phyloP scores from a whole-genome alignment of 2,888 invertebrate species.

The Apamea crenata region DNA sequence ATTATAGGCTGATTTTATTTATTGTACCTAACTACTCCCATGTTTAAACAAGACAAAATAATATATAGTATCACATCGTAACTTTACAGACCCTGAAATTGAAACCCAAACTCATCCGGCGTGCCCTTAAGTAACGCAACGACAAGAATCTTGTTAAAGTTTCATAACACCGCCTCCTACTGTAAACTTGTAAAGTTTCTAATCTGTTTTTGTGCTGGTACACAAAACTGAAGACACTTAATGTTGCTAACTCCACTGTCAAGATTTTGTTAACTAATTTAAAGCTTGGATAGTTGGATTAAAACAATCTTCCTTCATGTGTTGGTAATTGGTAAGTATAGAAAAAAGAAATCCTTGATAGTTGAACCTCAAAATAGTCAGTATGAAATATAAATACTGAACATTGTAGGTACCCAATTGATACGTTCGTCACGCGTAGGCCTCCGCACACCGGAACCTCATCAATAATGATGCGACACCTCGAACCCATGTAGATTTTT shows the following conservation, averaged over 20 bases:
- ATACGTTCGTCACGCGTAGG: constrained; percentile 50
- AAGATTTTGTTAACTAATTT: constrained; percentile 33
- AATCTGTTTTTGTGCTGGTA: constrained; percentile 51
- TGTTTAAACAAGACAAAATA: background rate
- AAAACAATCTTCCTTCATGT: constrained; percentile 22
- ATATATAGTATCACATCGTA: background rate
- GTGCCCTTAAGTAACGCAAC: constrained; percentile 11
- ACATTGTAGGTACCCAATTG: constrained; percentile 39
- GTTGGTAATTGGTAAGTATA: constrained; percentile 3
- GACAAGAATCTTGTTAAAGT: constrained; percentile 46
- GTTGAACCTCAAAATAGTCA: constrained; percentile 10
- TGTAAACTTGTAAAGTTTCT: constrained; percentile 45
- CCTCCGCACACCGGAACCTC: constrained; percentile 37
- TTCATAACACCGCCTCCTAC: constrained; percentile 43
- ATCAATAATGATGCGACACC: constrained; percentile 43
- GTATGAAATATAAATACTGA: constrained; percentile 31
- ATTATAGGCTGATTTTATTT: background rate
- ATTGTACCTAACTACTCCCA: background rate
- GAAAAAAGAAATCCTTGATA: constrained; percentile 2
- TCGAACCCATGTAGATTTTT: constrained; percentile 20
- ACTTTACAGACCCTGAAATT: constrained; percentile 18
- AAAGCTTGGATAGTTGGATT: constrained; percentile 23
- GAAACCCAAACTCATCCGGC: constrained; percentile 12
- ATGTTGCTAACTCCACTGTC: constrained; percentile 27
- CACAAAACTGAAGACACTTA: constrained; percentile 38